A percentile compares a stretch with the other conserved stretches of the same genome.
Evolutionary conservation across 2,797 vertebrate genomes (phyloP).

Genomic region (Oreochromis grahami): DNA sequence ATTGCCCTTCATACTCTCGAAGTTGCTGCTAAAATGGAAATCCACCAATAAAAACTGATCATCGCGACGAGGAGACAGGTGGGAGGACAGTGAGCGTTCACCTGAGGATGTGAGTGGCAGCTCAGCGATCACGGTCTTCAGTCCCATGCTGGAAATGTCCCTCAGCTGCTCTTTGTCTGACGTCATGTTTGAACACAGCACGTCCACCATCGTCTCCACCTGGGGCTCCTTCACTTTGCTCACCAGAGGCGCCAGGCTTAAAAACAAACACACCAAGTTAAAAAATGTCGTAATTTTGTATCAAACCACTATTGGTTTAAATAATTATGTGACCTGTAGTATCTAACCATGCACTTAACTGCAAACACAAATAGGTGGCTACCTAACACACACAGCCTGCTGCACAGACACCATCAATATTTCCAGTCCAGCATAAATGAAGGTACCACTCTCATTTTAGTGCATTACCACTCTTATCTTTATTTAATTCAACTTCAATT

Average conservation of each 20-base stretch:
- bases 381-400: not conserved
- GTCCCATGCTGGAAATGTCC: slow-evolving; percentile 93
- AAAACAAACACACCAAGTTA: slow-evolving; percentile 2
- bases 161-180: slow-evolving; percentile 93
- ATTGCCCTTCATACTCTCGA: not conserved
- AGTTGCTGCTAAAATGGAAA: not conserved
- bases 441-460: not conserved
- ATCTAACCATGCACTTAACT: not conserved
- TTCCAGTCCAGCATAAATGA: not conserved
- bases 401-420: not conserved
- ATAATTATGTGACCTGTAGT: not conserved
- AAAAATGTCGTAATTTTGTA: fast-evolving
- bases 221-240: slow-evolving; percentile 95
- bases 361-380: fast-evolving
- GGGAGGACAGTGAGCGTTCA: slow-evolving; percentile 38
- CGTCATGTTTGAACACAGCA: slow-evolving; percentile 89
- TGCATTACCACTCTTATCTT: not conserved
- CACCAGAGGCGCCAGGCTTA: slow-evolving; percentile 90
- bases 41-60: not conserved
- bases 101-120: slow-evolving; percentile 87
- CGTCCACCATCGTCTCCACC: slow-evolving; percentile 93
- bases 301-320: not conserved
- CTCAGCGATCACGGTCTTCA: slow-evolving; percentile 91
- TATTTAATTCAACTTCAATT: not conserved
- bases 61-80: fast-evolving